Base-by-base conservation (phyloP, 2,797 vertebrate species). In the Bradypodion ventrale region DNA sequence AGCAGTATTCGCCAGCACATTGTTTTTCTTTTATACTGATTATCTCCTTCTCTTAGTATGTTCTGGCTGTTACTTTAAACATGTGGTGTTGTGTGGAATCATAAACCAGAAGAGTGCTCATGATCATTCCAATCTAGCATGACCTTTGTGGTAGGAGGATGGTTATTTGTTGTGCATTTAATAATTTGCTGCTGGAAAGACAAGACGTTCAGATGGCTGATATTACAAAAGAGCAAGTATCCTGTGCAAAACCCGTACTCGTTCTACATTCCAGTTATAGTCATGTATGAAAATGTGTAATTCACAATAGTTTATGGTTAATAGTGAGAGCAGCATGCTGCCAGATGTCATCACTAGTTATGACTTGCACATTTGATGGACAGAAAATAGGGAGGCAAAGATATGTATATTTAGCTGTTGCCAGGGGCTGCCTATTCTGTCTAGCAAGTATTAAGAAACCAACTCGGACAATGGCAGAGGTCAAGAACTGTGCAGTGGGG, bases 401-500 rank as follows among this genome's bases (percentile, higher is more conserved):
- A 76, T 23, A 59, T 76, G 40, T 86, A 85, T 85, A 81, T 65
- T 83, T 85, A 87, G 81, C 88, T 92, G 90, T 80, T 75, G 40
- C 90, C 89, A 92, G 91, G 88, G 85, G 35, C 42, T 92, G 83
- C 80, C 90, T 80, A 82, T 82, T 91, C 88, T 89, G 92, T 87
- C 9, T 82, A 78, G n/a, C 44, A 78, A 78, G 40, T 44, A 80
- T 46, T 85, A 82, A 74, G 62, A 68, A 60, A 65, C 68, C 80
- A 1, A 3, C 82, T 85, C 86, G 75, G 75, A 92, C 83, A 92
- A 87, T 81, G 85, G 42, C 75, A 77, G 82, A 89, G 92, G 93
- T 93, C 90, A 93, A 86, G 86, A 89, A 0, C 78, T 91, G 87
- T 87, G 83, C 76, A 91, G 78, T 7, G 70, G 78, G 72, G 88